These are phyloP conservation scores for Nasonia longicornis DNA, from an alignment of 1,140 invertebrate species.

Conservation along the genomic window DNA sequence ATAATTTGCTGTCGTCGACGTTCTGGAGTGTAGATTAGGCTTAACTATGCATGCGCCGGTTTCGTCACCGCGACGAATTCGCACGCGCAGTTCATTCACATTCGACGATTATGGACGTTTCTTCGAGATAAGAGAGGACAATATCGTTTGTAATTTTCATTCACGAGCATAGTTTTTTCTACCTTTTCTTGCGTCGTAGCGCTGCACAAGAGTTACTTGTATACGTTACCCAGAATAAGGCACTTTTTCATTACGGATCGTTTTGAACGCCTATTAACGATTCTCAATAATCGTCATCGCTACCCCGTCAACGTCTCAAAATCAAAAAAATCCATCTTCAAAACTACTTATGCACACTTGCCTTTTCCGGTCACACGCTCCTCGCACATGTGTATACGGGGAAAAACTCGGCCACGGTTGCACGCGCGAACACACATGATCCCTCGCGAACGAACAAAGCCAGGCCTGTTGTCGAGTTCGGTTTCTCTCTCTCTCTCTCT, in stretches of 20 bases:
- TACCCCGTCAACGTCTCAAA: background rate
- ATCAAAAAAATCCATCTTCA: background rate
- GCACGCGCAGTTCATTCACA: background rate
- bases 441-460: slow-evolving; percentile 13
- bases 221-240: no score
- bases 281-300: background rate
- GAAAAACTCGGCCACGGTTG: slow-evolving; percentile 9
- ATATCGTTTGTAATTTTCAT: no score
- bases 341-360: background rate
- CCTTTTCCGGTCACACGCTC: slow-evolving; percentile 31
- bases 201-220: no score
- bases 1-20: background rate
- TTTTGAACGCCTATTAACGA: background rate
- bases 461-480: slow-evolving; percentile 25
- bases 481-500: slow-evolving; percentile 30
- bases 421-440: background rate
- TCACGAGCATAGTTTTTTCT: no score
- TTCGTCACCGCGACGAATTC: slow-evolving; percentile 12
- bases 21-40: background rate
- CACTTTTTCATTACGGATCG: background rate
- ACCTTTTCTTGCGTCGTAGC: no score
- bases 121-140: background rate
- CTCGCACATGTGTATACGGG: background rate
- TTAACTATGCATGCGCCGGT: background rate
- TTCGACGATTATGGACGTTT: background rate